A percentile compares a stretch with the other conserved stretches of the same genome.
Conservation (phyloP, 2,888 invertebrate genomes). For the Pseudococcus longispinus region DNA sequence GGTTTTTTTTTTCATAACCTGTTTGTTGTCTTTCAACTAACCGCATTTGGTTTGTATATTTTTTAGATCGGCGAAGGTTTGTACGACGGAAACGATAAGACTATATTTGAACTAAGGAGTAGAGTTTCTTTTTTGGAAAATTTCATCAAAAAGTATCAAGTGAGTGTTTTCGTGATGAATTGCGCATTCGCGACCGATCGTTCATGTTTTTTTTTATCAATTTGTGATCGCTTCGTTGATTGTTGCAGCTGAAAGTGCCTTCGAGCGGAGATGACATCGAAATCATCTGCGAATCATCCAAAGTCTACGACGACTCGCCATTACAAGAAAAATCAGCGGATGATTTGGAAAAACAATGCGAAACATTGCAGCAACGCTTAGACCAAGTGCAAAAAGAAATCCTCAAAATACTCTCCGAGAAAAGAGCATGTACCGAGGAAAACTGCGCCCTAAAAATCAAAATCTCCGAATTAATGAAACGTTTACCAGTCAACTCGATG, state of each 20-base stretch:
- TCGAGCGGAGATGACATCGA: slow-evolving; percentile 6
- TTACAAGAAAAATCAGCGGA: slow-evolving; percentile 36
- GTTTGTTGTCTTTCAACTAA: not conserved
- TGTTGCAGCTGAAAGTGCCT: not conserved
- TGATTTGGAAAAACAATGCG: slow-evolving; percentile 54
- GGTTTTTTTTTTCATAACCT: not conserved
- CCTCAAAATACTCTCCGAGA: slow-evolving; percentile 61
- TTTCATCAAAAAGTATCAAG: slow-evolving; percentile 45
- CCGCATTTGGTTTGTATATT: not conserved
- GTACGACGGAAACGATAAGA: slow-evolving; percentile 48
- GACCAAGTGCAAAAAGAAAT: slow-evolving; percentile 61
- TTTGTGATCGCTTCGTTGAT: not conserved
- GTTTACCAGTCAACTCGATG: not conserved
- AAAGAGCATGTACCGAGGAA: slow-evolving; percentile 62
- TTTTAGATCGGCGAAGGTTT: slow-evolving; percentile 52
- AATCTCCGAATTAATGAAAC: slow-evolving; percentile 52
- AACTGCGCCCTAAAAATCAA: slow-evolving; percentile 59
- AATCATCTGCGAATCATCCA: not conserved
- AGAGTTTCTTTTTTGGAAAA: slow-evolving; percentile 45
- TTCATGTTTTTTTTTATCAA: not conserved
- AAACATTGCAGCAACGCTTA: slow-evolving; percentile 52
- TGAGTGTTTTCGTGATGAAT: not conserved
- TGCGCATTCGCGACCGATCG: too few species aligned
- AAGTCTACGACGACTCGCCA: not conserved
- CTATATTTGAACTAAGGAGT: not conserved